These are phyloP conservation scores for Gambelia wislizenii DNA, from an alignment of 2,797 vertebrate genomes.

Conservation along the genomic window DNA sequence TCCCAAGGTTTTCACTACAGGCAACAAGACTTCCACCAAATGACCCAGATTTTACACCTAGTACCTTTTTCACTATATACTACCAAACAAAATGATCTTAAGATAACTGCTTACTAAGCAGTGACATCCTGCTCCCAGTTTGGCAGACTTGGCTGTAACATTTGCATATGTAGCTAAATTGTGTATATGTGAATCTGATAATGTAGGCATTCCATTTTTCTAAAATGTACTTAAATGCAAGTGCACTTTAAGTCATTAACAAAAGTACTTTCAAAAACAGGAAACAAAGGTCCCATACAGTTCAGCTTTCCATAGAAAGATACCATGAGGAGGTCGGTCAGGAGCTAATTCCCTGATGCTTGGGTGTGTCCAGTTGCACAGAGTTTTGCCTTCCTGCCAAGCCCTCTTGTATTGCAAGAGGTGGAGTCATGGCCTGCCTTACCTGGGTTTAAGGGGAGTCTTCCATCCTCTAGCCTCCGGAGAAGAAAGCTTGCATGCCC, in stretches of 20 bases:
- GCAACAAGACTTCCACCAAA: neutral
- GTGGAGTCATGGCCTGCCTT: neutral
- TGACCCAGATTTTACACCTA: neutral
- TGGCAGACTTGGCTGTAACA: slow-evolving; percentile 4
- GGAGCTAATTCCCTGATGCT: neutral
- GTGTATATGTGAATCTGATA: neutral
- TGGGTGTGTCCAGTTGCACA: neutral
- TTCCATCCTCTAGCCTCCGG: neutral
- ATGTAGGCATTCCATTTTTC: neutral
- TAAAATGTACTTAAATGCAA: neutral
- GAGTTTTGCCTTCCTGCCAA: neutral
- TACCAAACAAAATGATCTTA: neutral
- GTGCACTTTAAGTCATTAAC: neutral
- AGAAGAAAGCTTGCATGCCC: neutral
- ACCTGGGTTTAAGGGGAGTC: neutral
- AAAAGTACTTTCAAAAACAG: neutral
- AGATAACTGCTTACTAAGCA: slow-evolving; percentile 4
- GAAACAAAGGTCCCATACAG: neutral
- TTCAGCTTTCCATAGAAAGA: neutral
- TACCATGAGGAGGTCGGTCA: no score
- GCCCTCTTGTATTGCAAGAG: slow-evolving; percentile 6
- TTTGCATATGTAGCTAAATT: no score
- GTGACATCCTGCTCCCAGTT: neutral
- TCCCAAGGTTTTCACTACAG: neutral
- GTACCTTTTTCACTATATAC: neutral